Evolutionary conservation across 2,113 vertebrate species (phyloP), one percentile per base, ranked within the genome.

Genomic region (Gnathonemus echidnorhynchus): DNA sequence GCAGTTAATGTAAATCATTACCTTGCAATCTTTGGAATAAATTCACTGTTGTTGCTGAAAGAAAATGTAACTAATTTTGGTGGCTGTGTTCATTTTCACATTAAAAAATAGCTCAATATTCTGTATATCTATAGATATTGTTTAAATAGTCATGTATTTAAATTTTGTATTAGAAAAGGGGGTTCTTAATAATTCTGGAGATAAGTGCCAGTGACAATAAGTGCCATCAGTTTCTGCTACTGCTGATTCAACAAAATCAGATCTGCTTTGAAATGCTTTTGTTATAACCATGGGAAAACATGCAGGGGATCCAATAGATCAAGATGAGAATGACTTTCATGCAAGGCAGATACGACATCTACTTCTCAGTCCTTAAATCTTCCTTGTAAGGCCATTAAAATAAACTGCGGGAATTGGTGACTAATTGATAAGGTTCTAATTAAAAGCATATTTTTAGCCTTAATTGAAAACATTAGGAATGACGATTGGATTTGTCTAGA

Each of bases 351-450:
- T 42, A 27, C 8, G 58, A 92, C 93, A 94, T 94, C 93, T 94
- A 93, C 91, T 91, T 93, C 52, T 56, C 94, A 94, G 94, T 89
- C 94, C 91, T 93, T 95, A 95, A 95, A 95, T 95, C 94, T 95
- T 90, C 83, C 93, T 93, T 89, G 86, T 21, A 88, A 91, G 90
- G 91, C 93, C 92, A 90, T 91, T 93, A 94, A 93, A 94, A 92
- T 93, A 93, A 95, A 90, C 86, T 90, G 93, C 92, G 89, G 93
- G 91, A 93, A 92, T 95, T 92, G 91, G 92, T 91, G 93, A 93
- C 95, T 95, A 95, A 95, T 95, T 95, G 94, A 95, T 95, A 93
- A 92, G 91, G 92, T 92, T 93, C 92, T 94, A 94, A 94, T 93
- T 89, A 91, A 93, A 93, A 93, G 93, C 91, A 90, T 92, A 93